Base-by-base conservation (phyloP, 2,888 invertebrate species). In the Nomada hirtipes region DNA sequence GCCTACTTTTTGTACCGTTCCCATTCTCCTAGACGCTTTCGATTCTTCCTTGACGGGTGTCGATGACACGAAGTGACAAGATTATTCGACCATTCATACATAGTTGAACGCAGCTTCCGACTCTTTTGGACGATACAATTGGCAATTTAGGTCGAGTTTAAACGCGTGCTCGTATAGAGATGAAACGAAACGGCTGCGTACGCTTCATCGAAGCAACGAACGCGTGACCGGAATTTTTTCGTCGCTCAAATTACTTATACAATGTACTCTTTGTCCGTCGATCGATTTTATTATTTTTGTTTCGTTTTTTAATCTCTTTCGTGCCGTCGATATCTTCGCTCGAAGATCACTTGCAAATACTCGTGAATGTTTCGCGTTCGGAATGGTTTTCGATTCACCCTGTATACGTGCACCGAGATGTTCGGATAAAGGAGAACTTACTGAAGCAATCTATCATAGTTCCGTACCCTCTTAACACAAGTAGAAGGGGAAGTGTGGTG, bases 101-200 rank as follows among this genome's bases (percentile, higher is more conserved):
- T 36, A 36, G 60, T 81, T 73, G 75, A 82, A 65, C 71, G 42
- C 20, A 63, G 50, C 69, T 83, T 82, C 76, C 82, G 76, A 76
- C 23, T 47, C 64, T 70, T 57, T 36, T 36, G 36, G 42, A 23
- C n/a, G 64, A 13, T 79, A 76, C 82, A 87, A 87, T 87, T 87
- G 82, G 9, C 74, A 71, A 82, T 87, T 82, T 78, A 84, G 88
- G 87, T 86, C 88, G 82, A 26, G 18, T 55, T 69, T 77, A 75
- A 13, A 70, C 18, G 55, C 53, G 60, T 68, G 59, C 36, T 36
- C 36, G 36, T 36, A 36, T 36, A 36, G 36, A 36, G 36, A 36
- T 36, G 36, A 36, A 68, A 52, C 20, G 60, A 63, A 76, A 44
- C 65, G 15, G 36, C 36, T n/a, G n/a, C 36, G 2, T 13, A 23